Base-by-base conservation (phyloP, 2,797 vertebrate species). In the Clarias pachynema region DNA sequence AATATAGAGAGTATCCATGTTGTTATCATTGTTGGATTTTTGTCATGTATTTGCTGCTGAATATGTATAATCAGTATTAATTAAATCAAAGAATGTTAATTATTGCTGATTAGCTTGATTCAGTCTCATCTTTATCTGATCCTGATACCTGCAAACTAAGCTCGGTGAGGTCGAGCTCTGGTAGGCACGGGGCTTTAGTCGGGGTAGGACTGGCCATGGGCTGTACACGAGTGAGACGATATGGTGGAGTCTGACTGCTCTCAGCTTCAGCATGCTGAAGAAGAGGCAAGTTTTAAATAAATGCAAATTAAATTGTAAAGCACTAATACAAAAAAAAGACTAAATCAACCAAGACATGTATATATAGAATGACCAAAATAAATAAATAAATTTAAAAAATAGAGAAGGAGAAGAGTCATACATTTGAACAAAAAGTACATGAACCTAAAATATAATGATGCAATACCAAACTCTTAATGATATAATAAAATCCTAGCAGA, bases 171-270 rank as follows among this genome's bases (percentile, higher is more conserved):
- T 90, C 89, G 79, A 91, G 90, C 40, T 92, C 91, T 83, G 87
- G 87, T 82, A 90, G 84, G 86, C 70, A 59, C 40, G 91, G 91
- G 77, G 59, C 86, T 88, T 91, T 90, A 83, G 87, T 91, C 40
- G 90, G 91, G 26, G 86, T 62, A 10, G 92, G 91, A 85, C 91
- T 92, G 72, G 91, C 89, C 79, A 90, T 89, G 62, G 91, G 90
- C 60, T 86, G 85, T 57, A 75, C 77, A 22, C 82, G 88, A 83
- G 80, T 81, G 81, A 89, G 86, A 70, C 81, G 86, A 85, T 87
- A 89, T 70, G 85, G 74, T 53, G 88, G 83, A n/a, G 68, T 62
- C n/a, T 85, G 82, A 86, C 80, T 87, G 86, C 83, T 34, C 14
- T 74, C 82, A 68, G 85, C 68, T 31, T 83, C 81, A 12, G 87